Base-by-base conservation (phyloP, 2,888 invertebrate species). In the Mythimna lalbum region DNA sequence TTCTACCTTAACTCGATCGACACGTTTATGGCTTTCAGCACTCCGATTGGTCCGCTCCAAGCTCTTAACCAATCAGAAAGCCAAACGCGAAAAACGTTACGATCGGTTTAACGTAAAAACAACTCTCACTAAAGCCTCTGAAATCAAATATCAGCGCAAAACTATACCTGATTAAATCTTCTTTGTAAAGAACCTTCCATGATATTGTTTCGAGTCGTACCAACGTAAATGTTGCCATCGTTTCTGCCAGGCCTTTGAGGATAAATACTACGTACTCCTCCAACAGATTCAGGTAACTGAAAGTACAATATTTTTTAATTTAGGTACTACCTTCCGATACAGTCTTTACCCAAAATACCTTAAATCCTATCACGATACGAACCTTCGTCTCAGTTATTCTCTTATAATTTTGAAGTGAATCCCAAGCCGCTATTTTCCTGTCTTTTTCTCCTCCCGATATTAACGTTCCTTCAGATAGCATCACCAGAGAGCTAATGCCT, bases 381-480 rank as follows among this genome's bases (percentile, higher is more conserved):
- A 98, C 98, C 96, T 98, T 98, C 0, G 98, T 98, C 88, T 98
- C 98, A 0, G 98, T 98, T 84, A 99, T 98, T 89, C 98, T 97
- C 92, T 98, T 98, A 91, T 98, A 99, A 90, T 98, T 98, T 90
- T 98, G 98, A 75, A 98, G 93, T 0, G 98, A 98, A 90, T 99
- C 98, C 99, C 99, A 99, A 0, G 99, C 98, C 0, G 98, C 98
- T 81, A 99, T 98, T 93, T 98, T 98, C 47, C 98, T 96, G 90
- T 98, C 98, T 86, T 98, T 98, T 87, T 98, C 99, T 0, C 99
- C 99, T 0, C 99, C 99, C 0, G 99, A 98, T 59, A 99, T 96
- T 14, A 99, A 92, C 0, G 99, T 99, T 0, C 99, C 99, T 93
- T 99, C 99, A 0, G 98, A 98, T 61, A 99, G 95, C 98, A 99